These are phyloP conservation scores for Halcyon malimbica DNA, from an alignment of 2,113 vertebrate genomes.

Conservation along the genomic window DNA sequence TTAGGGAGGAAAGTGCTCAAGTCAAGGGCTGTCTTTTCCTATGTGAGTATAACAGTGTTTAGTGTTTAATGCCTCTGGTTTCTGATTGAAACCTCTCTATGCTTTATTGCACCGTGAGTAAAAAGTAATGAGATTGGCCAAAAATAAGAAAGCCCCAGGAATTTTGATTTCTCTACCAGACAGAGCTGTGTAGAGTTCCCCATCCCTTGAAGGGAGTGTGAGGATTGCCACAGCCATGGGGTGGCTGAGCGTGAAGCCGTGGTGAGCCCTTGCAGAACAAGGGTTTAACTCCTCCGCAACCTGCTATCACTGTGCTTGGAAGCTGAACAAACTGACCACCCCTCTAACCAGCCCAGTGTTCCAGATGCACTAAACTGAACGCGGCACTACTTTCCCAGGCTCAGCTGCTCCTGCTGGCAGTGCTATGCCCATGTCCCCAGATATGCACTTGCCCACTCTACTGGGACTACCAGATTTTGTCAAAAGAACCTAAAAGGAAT, in stretches of 20 bases:
- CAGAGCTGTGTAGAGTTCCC: neutral
- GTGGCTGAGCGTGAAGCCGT: neutral
- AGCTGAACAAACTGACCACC: neutral
- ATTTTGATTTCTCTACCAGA: neutral
- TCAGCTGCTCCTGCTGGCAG: neutral
- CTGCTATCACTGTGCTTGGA: neutral
- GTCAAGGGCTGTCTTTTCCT: neutral
- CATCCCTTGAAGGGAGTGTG: neutral
- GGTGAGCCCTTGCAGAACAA: neutral
- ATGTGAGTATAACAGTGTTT: neutral
- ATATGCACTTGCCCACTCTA: neutral
- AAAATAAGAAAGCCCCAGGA: neutral
- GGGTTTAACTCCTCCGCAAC: neutral
- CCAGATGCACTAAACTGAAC: neutral
- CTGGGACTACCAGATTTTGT: neutral
- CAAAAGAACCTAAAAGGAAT: neutral
- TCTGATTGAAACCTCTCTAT: neutral
- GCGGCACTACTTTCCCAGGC: neutral
- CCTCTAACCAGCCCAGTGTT: neutral
- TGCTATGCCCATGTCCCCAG: neutral
- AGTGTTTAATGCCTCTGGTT: neutral
- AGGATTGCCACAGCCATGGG: neutral
- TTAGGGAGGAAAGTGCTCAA: neutral
- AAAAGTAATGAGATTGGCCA: neutral
- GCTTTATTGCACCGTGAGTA: neutral